Evolutionary conservation across 2,797 vertebrate species (phyloP).

Genomic region (Microctenopoma lineatum): DNA sequence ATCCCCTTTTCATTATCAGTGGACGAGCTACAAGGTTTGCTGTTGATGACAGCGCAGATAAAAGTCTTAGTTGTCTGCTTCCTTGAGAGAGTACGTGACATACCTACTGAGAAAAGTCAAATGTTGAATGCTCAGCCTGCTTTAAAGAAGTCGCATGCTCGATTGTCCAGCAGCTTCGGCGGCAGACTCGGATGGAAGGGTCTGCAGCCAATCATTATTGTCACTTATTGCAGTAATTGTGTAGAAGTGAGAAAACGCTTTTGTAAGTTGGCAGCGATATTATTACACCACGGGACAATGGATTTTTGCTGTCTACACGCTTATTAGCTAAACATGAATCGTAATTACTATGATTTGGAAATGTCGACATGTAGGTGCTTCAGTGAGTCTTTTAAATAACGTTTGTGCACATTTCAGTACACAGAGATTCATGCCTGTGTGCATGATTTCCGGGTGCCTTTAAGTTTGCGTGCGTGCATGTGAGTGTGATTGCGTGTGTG

Average conservation of each 20-base stretch:
- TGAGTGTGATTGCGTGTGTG: slow-evolving; percentile 1
- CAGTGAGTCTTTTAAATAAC: neutral
- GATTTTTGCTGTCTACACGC: neutral
- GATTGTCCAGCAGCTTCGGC: neutral
- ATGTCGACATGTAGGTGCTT: too few relatives aligned
- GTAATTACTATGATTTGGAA: neutral
- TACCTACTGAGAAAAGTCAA: neutral
- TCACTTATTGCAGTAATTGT: neutral
- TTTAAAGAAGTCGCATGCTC: neutral
- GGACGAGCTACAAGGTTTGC: slow-evolving; percentile 37
- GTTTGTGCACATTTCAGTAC: neutral
- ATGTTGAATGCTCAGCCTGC: neutral
- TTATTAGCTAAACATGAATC: neutral
- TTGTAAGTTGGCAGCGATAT: neutral
- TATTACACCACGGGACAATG: too few relatives aligned
- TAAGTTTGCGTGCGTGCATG: neutral
- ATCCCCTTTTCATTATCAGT: slow-evolving; percentile 37
- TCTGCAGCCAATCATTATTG: neutral
- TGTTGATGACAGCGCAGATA: slow-evolving; percentile 43
- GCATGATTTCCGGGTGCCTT: neutral
- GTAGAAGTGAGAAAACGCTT: neutral
- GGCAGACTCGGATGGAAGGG: too few relatives aligned
- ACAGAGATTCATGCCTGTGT: neutral
- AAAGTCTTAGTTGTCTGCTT: slow-evolving; percentile 20
- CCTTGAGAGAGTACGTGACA: neutral